phyloP scores from a whole-genome alignment of 2,113 vertebrate genomes.

The Neodontobutis hainanensis region DNA sequence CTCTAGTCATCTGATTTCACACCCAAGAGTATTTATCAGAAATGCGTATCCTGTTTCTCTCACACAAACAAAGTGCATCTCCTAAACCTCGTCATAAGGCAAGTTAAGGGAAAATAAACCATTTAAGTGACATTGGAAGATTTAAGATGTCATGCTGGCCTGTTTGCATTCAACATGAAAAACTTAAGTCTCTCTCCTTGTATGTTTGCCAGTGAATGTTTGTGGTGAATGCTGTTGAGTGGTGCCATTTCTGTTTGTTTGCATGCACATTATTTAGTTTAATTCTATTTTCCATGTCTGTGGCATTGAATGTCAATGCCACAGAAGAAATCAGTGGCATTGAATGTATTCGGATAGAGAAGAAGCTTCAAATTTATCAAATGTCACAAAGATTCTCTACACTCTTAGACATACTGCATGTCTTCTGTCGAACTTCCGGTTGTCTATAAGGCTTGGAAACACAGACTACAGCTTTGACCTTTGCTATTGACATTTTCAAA shows the following conservation, averaged over 20 bases:
- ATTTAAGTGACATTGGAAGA: not conserved
- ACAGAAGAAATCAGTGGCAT: slow-evolving; percentile 16
- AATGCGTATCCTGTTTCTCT: not conserved
- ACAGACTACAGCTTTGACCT: slow-evolving; percentile 40
- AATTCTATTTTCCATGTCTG: slow-evolving; percentile 7
- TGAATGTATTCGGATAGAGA: too few relatives aligned
- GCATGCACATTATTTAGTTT: not conserved
- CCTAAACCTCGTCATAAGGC: not conserved
- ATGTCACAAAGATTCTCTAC: slow-evolving; percentile 1
- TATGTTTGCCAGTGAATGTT: slow-evolving; percentile 2
- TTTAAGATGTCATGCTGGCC: not conserved
- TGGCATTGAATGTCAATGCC: slow-evolving; percentile 32
- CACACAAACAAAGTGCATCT: not conserved
- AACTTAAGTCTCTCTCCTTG: not conserved
- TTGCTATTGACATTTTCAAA: slow-evolving; percentile 58
- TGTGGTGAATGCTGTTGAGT: slow-evolving; percentile 20
- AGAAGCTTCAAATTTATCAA: slow-evolving; percentile 27
- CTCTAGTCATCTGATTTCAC: slow-evolving; percentile 19
- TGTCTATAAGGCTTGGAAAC: slow-evolving; percentile 20
- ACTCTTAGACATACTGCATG: not conserved
- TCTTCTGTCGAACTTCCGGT: slow-evolving; percentile 1
- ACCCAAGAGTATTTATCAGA: slow-evolving; percentile 8
- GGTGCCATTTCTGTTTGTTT: slow-evolving; percentile 37
- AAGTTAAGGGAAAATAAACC: not conserved
- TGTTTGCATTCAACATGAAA: not conserved